Evolutionary conservation across 2,113 vertebrate genomes (phyloP).

Genomic region (Lasiurus borealis): DNA sequence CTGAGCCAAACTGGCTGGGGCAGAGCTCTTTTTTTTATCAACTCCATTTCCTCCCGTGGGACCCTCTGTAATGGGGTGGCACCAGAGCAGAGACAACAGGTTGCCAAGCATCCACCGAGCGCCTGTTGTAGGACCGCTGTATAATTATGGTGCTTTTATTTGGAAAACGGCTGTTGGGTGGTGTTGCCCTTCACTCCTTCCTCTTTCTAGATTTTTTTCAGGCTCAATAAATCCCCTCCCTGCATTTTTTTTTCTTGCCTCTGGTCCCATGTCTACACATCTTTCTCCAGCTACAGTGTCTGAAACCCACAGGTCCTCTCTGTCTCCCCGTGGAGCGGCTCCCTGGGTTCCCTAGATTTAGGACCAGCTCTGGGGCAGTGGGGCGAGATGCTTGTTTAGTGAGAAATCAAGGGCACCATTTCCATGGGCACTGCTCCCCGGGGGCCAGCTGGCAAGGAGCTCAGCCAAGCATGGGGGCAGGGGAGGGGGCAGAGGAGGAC

Average conservation of each 20-base stretch:
- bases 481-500: too few relatives aligned
- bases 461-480: background rate
- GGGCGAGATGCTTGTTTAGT: constrained; percentile 3
- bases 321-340: background rate
- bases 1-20: too few relatives aligned
- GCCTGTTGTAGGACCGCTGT: constrained; percentile 46
- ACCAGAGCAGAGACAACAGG: background rate
- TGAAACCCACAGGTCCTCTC: background rate
- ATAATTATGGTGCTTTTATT: constrained; percentile 69
- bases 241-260: constrained; percentile 27
- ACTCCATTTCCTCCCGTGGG: background rate
- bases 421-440: background rate
- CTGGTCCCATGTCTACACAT: background rate
- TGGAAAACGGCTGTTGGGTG: constrained; percentile 70
- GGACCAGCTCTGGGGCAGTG: too few relatives aligned
- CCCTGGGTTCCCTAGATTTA: background rate
- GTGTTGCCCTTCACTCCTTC: constrained; percentile 57
- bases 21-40: background rate
- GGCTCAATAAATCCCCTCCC: constrained; percentile 70
- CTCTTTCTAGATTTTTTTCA: constrained; percentile 46
- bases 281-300: constrained; percentile 4
- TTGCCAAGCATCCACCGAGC: constrained; percentile 19
- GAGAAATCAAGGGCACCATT: background rate
- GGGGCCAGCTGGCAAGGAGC: background rate
- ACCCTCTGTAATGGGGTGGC: background rate